Percentiles rank a stretch among this genome's conserved stretches.
phyloP scores from a whole-genome alignment of 2,888 invertebrate species.

The Meiosimyza platycephala region DNA sequence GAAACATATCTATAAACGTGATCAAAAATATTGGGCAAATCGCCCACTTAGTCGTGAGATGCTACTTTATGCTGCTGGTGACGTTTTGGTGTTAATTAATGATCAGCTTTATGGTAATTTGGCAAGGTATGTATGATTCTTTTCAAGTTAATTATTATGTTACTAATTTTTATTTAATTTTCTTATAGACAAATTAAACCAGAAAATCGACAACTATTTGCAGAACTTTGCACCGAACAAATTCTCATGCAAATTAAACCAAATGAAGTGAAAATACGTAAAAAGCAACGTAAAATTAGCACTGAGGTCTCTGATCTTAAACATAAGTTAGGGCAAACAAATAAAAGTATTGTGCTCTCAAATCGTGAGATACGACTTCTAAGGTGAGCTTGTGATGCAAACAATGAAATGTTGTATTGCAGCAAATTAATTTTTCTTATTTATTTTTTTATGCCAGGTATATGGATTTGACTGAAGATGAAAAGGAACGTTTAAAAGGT shows the following conservation, averaged over 20 bases:
- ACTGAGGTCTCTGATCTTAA: slow-evolving; percentile 90
- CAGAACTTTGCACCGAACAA: slow-evolving; percentile 90
- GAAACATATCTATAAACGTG: slow-evolving; percentile 85
- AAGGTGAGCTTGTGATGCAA: slow-evolving; percentile 66
- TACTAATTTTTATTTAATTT: neutral
- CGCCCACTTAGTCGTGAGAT: slow-evolving; percentile 90
- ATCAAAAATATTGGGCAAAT: slow-evolving; percentile 90
- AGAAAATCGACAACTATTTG: slow-evolving; percentile 79
- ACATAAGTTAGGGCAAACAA: slow-evolving; percentile 81
- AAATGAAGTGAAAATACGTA: slow-evolving; percentile 85
- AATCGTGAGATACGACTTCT: slow-evolving; percentile 91
- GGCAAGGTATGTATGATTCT: slow-evolving; percentile 68
- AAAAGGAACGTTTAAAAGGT: slow-evolving; percentile 90
- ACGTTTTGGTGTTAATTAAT: slow-evolving; percentile 87
- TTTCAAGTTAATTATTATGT: neutral
- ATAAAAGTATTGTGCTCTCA: slow-evolving; percentile 88
- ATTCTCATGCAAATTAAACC: slow-evolving; percentile 86
- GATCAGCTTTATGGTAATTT: slow-evolving; percentile 84
- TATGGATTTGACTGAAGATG: slow-evolving; percentile 90
- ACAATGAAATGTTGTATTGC: neutral
- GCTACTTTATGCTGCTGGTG: slow-evolving; percentile 91
- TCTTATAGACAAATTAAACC: slow-evolving; percentile 73
- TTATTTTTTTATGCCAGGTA: slow-evolving; percentile 71
- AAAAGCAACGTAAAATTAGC: slow-evolving; percentile 90
- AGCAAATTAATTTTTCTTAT: slow-evolving; percentile 24